Base-by-base conservation (phyloP, 2,113 vertebrate genomes). In the Dascyllus trimaculatus region DNA sequence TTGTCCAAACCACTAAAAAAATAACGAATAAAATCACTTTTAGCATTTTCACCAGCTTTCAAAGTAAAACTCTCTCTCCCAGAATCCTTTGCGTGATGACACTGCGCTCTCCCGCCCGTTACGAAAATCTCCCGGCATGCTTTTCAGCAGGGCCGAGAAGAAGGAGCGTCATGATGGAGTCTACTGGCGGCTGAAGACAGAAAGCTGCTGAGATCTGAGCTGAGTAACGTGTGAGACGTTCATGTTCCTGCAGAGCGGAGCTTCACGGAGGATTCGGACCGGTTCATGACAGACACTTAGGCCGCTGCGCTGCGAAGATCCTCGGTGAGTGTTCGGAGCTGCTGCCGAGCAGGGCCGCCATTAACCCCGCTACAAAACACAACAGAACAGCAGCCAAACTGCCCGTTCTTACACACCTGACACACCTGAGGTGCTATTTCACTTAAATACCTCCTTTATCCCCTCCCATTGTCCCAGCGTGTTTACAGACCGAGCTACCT, bases 271-370 rank as follows among this genome's bases (percentile, higher is more conserved):
- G 74, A 77, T 25, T 17, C 13, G 35, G 29, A 25, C 4, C 62
- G 1, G 66, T 80, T 85, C 17, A 66, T 74, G 76, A 80, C 48
- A 46, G 71, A 45, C 21, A 87, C 54, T 56, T 78, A 88, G 74
- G 35, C 45, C 18, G 17, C 71, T 81, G 67, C 63, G 79, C 88
- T 52, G 66, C 70, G 82, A 81, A 86, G 61, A 85, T 25, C 63
- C 73, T 73, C 29, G 92, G 92, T 93, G 88, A 92, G 91, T 92
- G 35, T 17, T n/a, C 11, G 17, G 29, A 45, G 60, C 62, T 21
- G 74, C 65, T 56, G 71, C 78, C 62, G 54, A 19, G 25, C 69
- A 35, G 72, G 75, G 85, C 87, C 92, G 92, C 91, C 89, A 88
- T 93, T 92, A 66, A 81, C n/a, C 35, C 51, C 52, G 13, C 8